Conservation (phyloP, 2,113 vertebrate genomes). For the Zingel zingel region DNA sequence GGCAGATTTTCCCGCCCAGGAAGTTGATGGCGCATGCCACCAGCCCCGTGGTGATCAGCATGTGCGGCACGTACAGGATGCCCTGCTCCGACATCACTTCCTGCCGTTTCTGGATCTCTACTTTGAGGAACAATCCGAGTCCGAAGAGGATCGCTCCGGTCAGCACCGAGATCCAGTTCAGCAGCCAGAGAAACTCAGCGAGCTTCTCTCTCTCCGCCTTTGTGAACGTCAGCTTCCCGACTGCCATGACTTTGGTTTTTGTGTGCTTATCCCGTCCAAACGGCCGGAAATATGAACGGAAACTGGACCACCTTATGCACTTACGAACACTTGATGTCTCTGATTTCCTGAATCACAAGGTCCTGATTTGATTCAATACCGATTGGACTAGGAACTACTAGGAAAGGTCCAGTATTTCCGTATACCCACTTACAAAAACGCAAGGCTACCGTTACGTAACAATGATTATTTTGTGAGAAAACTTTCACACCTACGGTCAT, state of each 20-base stretch:
- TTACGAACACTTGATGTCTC: no score
- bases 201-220: slow-evolving; percentile 87
- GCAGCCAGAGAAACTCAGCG: slow-evolving; percentile 89
- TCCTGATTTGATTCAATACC: no score
- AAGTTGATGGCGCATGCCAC: slow-evolving; percentile 91
- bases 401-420: no score
- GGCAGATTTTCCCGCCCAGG: slow-evolving; percentile 90
- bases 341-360: no score
- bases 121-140: slow-evolving; percentile 90
- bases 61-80: slow-evolving; percentile 86
- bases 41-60: slow-evolving; percentile 88
- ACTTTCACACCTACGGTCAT: no score
- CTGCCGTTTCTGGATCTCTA: slow-evolving; percentile 88
- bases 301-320: no score
- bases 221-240: slow-evolving; percentile 90
- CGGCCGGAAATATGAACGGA: no score
- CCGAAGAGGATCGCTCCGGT: slow-evolving; percentile 87
- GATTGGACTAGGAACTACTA: no score
- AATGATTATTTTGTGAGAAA: no score
- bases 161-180: slow-evolving; percentile 92
- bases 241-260: slow-evolving; percentile 82
- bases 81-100: slow-evolving; percentile 89
- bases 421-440: no score
- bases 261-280: not conserved
- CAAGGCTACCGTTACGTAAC: no score